Evolutionary conservation across 2,113 vertebrate species (phyloP).

Genomic region (Capreolus pygargus): DNA sequence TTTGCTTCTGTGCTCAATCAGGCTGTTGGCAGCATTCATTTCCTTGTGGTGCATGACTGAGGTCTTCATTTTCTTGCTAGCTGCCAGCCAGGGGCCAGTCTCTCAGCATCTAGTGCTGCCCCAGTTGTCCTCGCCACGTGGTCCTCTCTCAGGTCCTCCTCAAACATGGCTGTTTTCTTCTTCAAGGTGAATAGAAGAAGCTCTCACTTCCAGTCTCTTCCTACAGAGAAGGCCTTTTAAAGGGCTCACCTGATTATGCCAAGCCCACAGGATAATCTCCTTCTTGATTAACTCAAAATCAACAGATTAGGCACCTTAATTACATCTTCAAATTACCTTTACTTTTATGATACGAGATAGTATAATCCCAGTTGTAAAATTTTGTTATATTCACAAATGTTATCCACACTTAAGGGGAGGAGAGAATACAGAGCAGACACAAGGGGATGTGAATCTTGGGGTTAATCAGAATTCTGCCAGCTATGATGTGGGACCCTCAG

Average conservation of each 20-base stretch:
- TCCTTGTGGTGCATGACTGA: background rate
- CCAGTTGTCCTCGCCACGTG: background rate
- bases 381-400: background rate
- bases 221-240: background rate
- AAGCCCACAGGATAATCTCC: background rate
- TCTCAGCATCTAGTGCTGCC: background rate
- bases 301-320: background rate
- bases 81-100: background rate
- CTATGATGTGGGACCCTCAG: background rate
- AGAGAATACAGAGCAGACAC: background rate
- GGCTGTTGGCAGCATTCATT: background rate
- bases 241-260: background rate
- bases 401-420: background rate
- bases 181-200: background rate
- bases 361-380: background rate
- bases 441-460: background rate
- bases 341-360: background rate
- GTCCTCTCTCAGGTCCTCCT: background rate
- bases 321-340: background rate
- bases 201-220: background rate
- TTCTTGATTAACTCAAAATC: background rate
- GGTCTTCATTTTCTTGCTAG: background rate
- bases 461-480: background rate
- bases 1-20: background rate
- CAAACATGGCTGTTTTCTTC: background rate